A percentile compares a stretch with the other conserved stretches of the same genome.
Conservation (phyloP, 2,888 invertebrate genomes). For the Aspidapion aeneum region DNA sequence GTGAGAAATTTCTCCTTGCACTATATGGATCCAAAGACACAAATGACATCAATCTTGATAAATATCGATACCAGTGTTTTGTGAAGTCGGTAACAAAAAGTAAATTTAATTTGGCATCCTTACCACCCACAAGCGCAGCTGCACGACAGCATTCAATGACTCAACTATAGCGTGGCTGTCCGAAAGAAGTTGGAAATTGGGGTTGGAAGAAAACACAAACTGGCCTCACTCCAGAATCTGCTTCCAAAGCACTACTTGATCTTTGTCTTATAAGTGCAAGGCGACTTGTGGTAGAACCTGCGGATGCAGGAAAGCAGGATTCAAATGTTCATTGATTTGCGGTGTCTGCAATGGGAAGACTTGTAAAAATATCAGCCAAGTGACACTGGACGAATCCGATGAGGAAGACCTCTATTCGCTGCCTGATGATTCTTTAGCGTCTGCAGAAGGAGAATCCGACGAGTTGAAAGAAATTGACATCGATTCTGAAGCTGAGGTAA, state of each 20-base stretch:
- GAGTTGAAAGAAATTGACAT: slow-evolving; percentile 3
- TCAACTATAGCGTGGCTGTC: too few species aligned
- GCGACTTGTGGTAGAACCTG: not conserved
- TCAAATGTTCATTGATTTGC: not conserved
- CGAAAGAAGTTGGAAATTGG: too few species aligned
- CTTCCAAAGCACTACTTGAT: too few species aligned
- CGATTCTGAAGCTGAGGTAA: not conserved
- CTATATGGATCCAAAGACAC: slow-evolving; percentile 2
- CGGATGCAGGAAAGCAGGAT: not conserved
- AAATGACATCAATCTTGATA: not conserved
- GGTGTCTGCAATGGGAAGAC: not conserved
- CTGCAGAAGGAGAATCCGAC: slow-evolving; percentile 2
- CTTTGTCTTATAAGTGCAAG: too few species aligned
- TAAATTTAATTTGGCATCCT: too few species aligned
- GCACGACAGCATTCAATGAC: too few species aligned
- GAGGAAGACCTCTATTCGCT: too few species aligned
- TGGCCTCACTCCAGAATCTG: too few species aligned
- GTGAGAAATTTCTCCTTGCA: not conserved
- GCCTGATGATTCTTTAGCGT: too few species aligned
- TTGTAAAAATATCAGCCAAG: not conserved
- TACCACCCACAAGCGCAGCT: too few species aligned
- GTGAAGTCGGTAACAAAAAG: too few species aligned
- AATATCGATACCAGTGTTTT: too few species aligned
- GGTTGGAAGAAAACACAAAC: not conserved
- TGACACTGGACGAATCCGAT: not conserved